These are phyloP conservation scores for Liolophura sinensis DNA, from an alignment of 1,140 invertebrate genomes.

Conservation along the genomic window DNA sequence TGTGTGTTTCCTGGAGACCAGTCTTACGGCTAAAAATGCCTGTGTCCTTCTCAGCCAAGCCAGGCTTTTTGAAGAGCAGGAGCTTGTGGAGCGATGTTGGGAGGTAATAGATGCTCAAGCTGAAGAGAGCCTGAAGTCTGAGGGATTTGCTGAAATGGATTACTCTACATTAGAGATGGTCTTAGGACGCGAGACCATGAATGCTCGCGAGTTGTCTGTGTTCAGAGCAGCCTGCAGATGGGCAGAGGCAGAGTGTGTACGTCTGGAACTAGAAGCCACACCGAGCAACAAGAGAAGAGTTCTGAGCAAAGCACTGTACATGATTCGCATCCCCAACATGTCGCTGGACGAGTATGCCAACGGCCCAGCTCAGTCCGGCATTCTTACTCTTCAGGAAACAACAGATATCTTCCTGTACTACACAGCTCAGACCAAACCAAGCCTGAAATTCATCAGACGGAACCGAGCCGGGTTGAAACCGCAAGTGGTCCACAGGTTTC, in stretches of 20 bases:
- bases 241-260: constrained; percentile 78
- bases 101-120: constrained; percentile 90
- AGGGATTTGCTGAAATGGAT: constrained; percentile 86
- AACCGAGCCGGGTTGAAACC: constrained; percentile 83
- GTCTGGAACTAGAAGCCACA: constrained; percentile 69
- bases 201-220: constrained; percentile 78
- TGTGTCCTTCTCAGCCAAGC: constrained; percentile 79
- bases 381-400: constrained; percentile 75
- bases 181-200: constrained; percentile 79
- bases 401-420: constrained; percentile 83
- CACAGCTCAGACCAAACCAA: constrained; percentile 75
- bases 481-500: constrained; percentile 90
- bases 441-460: constrained; percentile 78
- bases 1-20: constrained; percentile 80
- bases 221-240: constrained; percentile 73
- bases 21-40: constrained; percentile 80
- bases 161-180: constrained; percentile 78
- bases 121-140: constrained; percentile 78
- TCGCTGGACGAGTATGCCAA: constrained; percentile 83
- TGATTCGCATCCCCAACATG: constrained; percentile 84
- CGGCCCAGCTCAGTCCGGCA: constrained; percentile 71
- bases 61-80: constrained; percentile 78
- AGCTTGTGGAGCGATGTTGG: constrained; percentile 78
- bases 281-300: constrained; percentile 71
- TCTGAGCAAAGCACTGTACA: constrained; percentile 70